Base-by-base conservation (phyloP, 2,797 vertebrate species). In the Bryconaethiops microstoma region DNA sequence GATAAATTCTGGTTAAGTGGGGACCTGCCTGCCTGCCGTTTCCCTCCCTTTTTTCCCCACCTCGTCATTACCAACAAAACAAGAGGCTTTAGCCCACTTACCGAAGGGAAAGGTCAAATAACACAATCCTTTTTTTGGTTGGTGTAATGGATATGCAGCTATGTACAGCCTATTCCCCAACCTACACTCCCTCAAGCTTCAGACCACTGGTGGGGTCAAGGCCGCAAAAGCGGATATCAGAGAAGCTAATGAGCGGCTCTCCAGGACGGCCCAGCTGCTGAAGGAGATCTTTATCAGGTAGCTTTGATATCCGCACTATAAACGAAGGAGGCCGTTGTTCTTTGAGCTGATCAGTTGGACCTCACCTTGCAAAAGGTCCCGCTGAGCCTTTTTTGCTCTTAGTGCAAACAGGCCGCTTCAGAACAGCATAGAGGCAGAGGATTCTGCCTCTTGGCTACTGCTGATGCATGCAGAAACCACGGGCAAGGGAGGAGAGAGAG, bases 1-100 rank as follows among this genome's bases (percentile, higher is more conserved):
- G 93, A 95, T 95, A 93, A 94, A 94, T 94, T 94, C 93, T 94
- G 94, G 93, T 95, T 95, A 94, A 95, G 92, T 94, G 92, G 92
- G 90, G 92, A 93, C 89, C 93, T 93, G 93, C 91, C 89, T 92
- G 92, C 91, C 83, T 91, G 35, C 90, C 86, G 91, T 90, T 92
- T 92, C 89, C 89, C 88, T 91, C 91, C 92, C 92, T 90, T 92
- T n/a, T 92, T 90, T 89, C 88, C 91, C 92, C 91, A 91, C 91
- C 80, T 87, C 85, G 90, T 94, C 92, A 94, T 94, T 93, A 93
- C 83, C 90, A 92, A 92, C 91, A 91, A 93, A 94, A 92, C 90
- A 93, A 92, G 88, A 92, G 64, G 90, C 92, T 93, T 93, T 92
- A 93, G 90, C 90, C 91, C 89, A 87, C 87, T 92, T 91, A 90